Evolutionary conservation across 2,113 vertebrate species (phyloP), one percentile per base, ranked within the genome.

Genomic region (Murina feae): DNA sequence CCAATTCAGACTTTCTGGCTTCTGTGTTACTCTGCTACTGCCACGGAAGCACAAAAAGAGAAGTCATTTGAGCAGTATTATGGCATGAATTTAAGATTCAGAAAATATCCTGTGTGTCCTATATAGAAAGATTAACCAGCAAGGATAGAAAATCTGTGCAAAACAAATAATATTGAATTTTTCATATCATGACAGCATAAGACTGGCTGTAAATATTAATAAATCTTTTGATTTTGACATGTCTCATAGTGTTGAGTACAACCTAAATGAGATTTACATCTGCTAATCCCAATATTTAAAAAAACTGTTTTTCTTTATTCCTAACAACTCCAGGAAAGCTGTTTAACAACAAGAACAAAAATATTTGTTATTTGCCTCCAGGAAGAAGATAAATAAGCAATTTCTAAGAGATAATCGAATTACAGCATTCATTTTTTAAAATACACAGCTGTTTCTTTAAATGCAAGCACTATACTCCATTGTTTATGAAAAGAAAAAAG

Each of bases 251-350:
- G 25, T 81, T 66, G 58, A 87, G 74, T 60, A 95, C 92, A 93
- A 89, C 74, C 17, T 47, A 87, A 95, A 76, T 71, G 37, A 47
- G 51, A 51, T 58, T 93, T 76, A 71, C 17, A 49, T 60, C 21
- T 63, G 47, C 47, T 74, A 42, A 68, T 12, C 30, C 7, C 75
- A 25, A 74, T n/a, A 28, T 81, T 81, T 86, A 32, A 8, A 84
- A 96, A 80, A 92, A 21, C 14, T 82, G 53, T 88, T 69, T 84
- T 84, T 81, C 79, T 93, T 53, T 81, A 76, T 90, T 78, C 16
- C 60, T 82, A 89, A 69, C 11, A 55, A 82, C 42, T 80, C 7
- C 4, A 81, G 17, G 35, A 91, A 91, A 39, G 5, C 32, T 60
- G 14, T 79, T 84, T 72, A 53, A 86, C 21, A 76, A 39, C 6